Conservation (phyloP, 1,140 invertebrate species). For the Wasmannia auropunctata region DNA sequence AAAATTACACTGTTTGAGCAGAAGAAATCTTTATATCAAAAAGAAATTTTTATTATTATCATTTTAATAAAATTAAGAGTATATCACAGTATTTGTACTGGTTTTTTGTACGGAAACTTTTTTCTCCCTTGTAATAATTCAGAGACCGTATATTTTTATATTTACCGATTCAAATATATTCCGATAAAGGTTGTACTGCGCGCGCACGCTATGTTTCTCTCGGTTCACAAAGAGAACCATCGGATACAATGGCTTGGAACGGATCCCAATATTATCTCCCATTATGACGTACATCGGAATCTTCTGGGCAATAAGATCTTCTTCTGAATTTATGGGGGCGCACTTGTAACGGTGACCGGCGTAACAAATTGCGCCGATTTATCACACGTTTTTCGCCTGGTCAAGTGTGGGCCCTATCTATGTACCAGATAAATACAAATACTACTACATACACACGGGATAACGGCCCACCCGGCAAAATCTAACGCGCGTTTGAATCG, state of each 20-base stretch:
- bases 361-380: conserved; percentile 76
- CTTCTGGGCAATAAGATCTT: conserved; percentile 78
- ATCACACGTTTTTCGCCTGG: conserved; percentile 71
- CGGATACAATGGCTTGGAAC: conserved; percentile 73
- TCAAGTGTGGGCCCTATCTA: conserved; percentile 11
- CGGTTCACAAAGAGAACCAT: conserved; percentile 60
- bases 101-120: not conserved
- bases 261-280: conserved; percentile 75
- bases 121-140: conserved; percentile 17
- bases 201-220: conserved; percentile 28
- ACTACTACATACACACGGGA: not conserved
- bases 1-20: not conserved
- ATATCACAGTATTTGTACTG: not conserved
- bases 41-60: conserved; percentile 11
- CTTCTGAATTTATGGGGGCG: conserved; percentile 72
- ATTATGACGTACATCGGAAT: conserved; percentile 76
- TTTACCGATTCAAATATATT: conserved; percentile 61
- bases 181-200: conserved; percentile 48
- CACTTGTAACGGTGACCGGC: conserved; percentile 57
- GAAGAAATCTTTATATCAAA: not conserved
- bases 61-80: conserved; percentile 1
- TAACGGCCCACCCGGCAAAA: conserved; percentile 17
- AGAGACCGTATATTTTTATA: not conserved
- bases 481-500: conserved; percentile 22
- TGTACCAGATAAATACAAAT: conserved; percentile 39